These are phyloP conservation scores for Aix galericulata DNA, from an alignment of 2,113 vertebrate genomes.

Conservation along the genomic window DNA sequence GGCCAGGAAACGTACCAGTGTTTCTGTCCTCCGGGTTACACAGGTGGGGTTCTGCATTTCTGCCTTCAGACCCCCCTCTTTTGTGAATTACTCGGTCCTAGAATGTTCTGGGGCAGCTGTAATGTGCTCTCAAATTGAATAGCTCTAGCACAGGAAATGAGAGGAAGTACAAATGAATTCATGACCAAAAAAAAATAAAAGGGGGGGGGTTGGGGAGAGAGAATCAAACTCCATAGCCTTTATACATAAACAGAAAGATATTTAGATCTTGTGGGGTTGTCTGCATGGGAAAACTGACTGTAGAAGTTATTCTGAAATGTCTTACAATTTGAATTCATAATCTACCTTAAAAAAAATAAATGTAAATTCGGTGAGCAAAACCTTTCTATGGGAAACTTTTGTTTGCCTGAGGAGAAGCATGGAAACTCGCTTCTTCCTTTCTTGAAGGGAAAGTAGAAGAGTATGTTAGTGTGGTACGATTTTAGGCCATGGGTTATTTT, in stretches of 20 bases:
- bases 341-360: not conserved
- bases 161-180: not conserved
- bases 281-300: constrained; percentile 9
- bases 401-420: not conserved
- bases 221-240: not conserved
- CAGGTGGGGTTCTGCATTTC: constrained; percentile 76
- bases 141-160: constrained; percentile 37
- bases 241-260: constrained; percentile 17
- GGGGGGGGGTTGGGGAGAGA: not conserved
- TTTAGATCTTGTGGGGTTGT: constrained; percentile 16
- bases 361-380: not conserved
- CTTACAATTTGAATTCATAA: not conserved
- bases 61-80: not conserved
- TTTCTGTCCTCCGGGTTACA: constrained; percentile 84
- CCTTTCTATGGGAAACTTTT: not conserved
- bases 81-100: not conserved
- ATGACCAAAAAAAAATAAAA: constrained; percentile 29
- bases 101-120: not conserved
- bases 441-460: not conserved
- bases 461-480: not conserved
- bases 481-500: not conserved
- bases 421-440: not conserved
- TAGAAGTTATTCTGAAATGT: not conserved
- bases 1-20: constrained; percentile 83
- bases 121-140: not conserved